Evolutionary conservation across 2,113 vertebrate genomes (phyloP), one percentile per base, ranked within the genome.

Genomic region (Pomatorhinus ruficollis): DNA sequence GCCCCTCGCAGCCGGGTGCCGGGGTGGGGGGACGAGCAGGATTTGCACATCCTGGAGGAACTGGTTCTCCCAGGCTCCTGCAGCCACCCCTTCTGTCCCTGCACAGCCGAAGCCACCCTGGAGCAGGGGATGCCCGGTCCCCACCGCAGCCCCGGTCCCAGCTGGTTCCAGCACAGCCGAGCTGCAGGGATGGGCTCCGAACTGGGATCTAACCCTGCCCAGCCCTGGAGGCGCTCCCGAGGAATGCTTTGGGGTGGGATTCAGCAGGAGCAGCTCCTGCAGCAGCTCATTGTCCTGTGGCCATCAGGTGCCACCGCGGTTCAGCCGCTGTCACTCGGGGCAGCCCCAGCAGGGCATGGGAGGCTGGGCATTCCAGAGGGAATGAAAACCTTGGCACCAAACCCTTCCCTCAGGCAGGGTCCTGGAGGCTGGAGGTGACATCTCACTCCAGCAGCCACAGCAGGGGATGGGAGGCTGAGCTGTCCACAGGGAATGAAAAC

Each of bases 401-500:
- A 54, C 18, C 18, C 8, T 44, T 49, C 31, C 28, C 22, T 0
- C 30, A 21, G 15, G 23, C 37, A 69, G 44, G 6, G 14, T 4
- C 4, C 42, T 22, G 45, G 30, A 83, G 45, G 11, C 15, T 0
- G 0, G 27, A 19, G 50, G 28, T 0, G 3, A 13, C 56, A 8
- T 5, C 42, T 49, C 3, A 0, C 42, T 44, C 42, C 42, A 44
- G 31, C 76, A 7, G 21, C 19, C 21, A 5, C 33, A 21, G 65
- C 74, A 57, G 35, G 35, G 57, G 54, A n/a, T 19, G 27, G 23
- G 4, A 69, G 12, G 37, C 23, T 6, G 47, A 11, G 12, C 25
- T 11, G 3, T 17, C 15, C 35, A 12, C 20, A 35, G 37, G 24
- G 31, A 87, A 39, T 11, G 5, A 44, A 80, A 57, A 49, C 9